Evolutionary conservation across 2,888 invertebrate species (phyloP), one percentile per base, ranked within the genome.

Genomic region (Gastracanthus pulcherrimus): DNA sequence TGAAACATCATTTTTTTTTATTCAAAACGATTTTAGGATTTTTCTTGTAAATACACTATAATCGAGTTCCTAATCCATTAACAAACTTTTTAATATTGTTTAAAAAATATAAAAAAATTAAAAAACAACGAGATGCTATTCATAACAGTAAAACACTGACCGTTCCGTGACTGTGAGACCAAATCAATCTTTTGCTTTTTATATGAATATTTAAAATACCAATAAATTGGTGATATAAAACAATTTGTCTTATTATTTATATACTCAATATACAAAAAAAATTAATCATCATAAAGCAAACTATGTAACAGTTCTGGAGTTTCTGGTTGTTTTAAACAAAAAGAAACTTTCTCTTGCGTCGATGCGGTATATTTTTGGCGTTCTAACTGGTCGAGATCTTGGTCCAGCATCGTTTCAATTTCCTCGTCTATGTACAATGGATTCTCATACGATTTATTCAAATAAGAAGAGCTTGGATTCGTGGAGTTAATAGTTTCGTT

Each of bases 401-500:
- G 87, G 81, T 89, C 88, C 36, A 90, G 69, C 84, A 89, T 89
- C 2, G 87, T 89, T 78, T 89, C 89, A 29, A 89, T 90, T 77
- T 90, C 89, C 4, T 90, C 90, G 38, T 90, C 90, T 11, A 89
- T 89, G 48, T 88, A 90, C 26, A 90, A 86, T 23, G 87, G 88
- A 86, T 87, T 89, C 7, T 89, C 89, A 26, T 89, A 90, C 31
- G 86, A 86, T 81, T 90, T 89, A 7, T 82, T 88, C 23, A 89
- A 84, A 78, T 88, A 90, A 0, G 89, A 87, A 41, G 88, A 84
- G 19, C 82, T 86, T 0, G 89, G 86, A 71, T 88, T 86, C 9
- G 86, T 86, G 0, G 89, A 90, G 83, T 90, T 89, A 7, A 91
- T 90, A 0, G 90, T 91, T 69, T 90, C 90, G 64, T 90, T 90